Evolutionary conservation across 2,888 invertebrate genomes (phyloP).

Genomic region (Hyles lineata): DNA sequence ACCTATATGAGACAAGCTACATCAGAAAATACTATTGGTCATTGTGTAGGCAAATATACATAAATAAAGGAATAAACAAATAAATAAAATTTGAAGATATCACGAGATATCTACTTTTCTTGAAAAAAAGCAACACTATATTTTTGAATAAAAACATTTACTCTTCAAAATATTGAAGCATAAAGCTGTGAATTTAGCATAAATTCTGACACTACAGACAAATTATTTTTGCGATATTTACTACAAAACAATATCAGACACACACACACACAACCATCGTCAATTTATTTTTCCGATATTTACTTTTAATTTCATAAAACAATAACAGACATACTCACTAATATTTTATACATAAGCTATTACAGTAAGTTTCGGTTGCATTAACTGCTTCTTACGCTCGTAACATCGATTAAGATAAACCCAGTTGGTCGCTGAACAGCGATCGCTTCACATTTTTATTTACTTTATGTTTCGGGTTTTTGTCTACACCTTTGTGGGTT

Average conservation of each 20-base stretch:
- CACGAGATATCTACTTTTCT: no score
- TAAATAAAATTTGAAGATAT: no score
- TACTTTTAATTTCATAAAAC: neutral
- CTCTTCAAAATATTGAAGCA: no score
- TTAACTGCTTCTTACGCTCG: neutral
- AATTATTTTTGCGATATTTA: neutral
- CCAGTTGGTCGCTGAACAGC: neutral
- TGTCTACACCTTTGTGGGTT: neutral
- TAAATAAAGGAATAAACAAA: no score
- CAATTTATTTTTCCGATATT: neutral
- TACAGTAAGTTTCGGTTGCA: neutral
- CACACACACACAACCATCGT: neutral
- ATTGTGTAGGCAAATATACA: no score
- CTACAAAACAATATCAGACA: neutral
- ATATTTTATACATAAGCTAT: neutral
- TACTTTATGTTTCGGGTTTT: neutral
- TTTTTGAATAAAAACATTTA: no score
- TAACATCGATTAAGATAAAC: constrained; percentile 3
- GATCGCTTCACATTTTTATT: neutral
- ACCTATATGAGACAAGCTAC: no score
- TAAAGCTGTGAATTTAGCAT: no score
- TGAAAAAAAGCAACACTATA: no score
- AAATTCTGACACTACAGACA: no score
- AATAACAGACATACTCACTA: neutral
- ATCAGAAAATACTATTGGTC: no score